Percentiles rank a stretch among this genome's conserved stretches.
phyloP scores from a whole-genome alignment of 2,888 invertebrate species.

The Andrena bicolor region DNA sequence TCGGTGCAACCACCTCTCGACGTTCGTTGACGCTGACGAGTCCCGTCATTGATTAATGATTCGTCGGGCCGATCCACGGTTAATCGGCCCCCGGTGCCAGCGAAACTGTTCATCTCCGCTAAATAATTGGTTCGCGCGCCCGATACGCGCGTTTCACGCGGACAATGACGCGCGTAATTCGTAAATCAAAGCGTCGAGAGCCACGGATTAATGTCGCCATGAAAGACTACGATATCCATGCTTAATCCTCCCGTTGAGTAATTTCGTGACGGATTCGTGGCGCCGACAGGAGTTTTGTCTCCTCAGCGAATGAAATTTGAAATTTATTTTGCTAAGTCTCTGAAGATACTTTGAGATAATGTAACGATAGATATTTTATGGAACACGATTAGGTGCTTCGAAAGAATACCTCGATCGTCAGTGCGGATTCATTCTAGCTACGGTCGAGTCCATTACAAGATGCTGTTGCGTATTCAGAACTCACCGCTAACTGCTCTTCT shows the following conservation, averaged over 20 bases:
- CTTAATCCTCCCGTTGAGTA: constrained; percentile 3
- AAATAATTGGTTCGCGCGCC: constrained; percentile 40
- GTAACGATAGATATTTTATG: too few relatives aligned
- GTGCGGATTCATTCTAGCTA: too few relatives aligned
- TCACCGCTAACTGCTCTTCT: constrained; percentile 35
- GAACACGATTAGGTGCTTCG: too few relatives aligned
- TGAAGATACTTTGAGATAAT: neutral
- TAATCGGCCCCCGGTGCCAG: constrained; percentile 31
- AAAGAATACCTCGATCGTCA: too few relatives aligned
- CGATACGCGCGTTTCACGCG: constrained; percentile 19
- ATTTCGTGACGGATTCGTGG: neutral
- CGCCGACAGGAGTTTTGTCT: neutral
- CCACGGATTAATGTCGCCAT: neutral
- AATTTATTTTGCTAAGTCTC: neutral
- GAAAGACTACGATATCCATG: neutral
- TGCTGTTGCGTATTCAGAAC: constrained; percentile 5
- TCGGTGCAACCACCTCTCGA: constrained; percentile 23
- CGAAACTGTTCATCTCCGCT: constrained; percentile 44
- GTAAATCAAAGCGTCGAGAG: constrained; percentile 21
- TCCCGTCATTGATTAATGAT: constrained; percentile 55
- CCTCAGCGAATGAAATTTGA: neutral
- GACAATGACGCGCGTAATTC: constrained; percentile 18
- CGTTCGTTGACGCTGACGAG: constrained; percentile 35
- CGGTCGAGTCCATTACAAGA: constrained; percentile 5
- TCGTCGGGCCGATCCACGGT: constrained; percentile 14